Percentiles rank a stretch among this genome's conserved stretches.
Evolutionary conservation across 2,797 vertebrate species (phyloP).

Genomic region (Enteromius thamalakanensis): DNA sequence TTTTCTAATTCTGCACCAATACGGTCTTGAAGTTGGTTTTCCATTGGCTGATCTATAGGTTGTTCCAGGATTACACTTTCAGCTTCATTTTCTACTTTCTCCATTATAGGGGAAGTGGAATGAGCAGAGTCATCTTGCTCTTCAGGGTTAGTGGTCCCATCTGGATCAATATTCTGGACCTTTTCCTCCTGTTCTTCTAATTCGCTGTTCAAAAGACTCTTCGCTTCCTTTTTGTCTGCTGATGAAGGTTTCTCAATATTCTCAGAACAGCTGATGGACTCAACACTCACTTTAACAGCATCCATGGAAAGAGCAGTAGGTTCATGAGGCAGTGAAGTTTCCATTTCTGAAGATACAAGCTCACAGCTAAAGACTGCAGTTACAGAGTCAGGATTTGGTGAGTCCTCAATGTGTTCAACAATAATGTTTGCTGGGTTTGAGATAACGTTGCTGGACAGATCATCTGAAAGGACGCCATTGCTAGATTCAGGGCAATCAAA

Average conservation of each 20-base stretch:
- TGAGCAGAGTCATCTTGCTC: constrained; percentile 10
- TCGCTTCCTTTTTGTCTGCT: neutral
- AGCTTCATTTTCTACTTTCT: neutral
- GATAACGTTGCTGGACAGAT: neutral
- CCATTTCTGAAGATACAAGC: neutral
- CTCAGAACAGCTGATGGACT: neutral
- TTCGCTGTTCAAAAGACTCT: neutral
- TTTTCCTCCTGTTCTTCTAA: neutral
- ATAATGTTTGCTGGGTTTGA: neutral
- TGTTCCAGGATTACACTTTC: constrained; percentile 12
- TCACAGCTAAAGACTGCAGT: neutral
- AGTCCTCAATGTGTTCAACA: neutral
- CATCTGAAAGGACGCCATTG: neutral
- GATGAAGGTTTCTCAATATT: constrained; percentile 17
- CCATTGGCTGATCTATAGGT: neutral
- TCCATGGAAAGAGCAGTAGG: neutral
- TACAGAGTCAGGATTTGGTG: neutral
- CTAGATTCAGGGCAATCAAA: neutral
- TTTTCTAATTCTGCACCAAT: neutral
- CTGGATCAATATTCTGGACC: neutral
- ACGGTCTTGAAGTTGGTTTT: neutral
- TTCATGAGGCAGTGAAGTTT: constrained; percentile 3
- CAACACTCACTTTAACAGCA: neutral
- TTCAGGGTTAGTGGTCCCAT: neutral
- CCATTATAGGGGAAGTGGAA: neutral